Evolutionary conservation across 2,888 invertebrate genomes (phyloP).

Genomic region (Pyrocoelia pectoralis): DNA sequence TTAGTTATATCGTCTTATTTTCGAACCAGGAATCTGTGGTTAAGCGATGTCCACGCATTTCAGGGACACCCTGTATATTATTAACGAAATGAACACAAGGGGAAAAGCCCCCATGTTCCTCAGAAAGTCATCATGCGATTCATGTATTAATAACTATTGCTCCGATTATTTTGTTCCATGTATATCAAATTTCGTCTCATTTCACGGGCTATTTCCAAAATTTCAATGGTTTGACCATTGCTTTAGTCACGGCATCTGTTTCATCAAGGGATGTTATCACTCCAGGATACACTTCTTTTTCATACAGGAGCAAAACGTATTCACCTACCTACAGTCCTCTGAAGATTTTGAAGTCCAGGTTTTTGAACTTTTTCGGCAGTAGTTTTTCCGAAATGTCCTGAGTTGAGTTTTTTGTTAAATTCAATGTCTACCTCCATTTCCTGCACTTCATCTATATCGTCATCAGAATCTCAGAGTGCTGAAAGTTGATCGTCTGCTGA

Average conservation of each 20-base stretch:
- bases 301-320: constrained; percentile 5
- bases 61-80: no score
- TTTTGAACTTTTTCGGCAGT: neutral
- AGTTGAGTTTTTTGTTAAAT: neutral
- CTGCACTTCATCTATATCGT: constrained; percentile 18
- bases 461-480: constrained; percentile 8
- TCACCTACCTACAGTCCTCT: constrained; percentile 5
- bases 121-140: no score
- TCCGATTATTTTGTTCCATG: constrained; percentile 13
- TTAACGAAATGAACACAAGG: no score
- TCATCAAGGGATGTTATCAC: constrained; percentile 17
- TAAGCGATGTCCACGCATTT: no score
- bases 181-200: constrained; percentile 13
- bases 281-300: constrained; percentile 6
- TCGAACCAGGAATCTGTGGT: no score
- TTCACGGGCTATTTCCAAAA: constrained; percentile 12
- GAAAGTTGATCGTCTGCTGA: neutral
- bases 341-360: constrained; percentile 6
- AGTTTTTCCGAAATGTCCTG: neutral
- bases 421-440: constrained; percentile 15
- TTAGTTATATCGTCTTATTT: no score
- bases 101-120: no score
- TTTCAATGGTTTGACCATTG: constrained; percentile 10
- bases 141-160: no score
- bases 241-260: neutral